A percentile compares a stretch with the other conserved stretches of the same genome.
phyloP scores from a whole-genome alignment of 2,797 vertebrate genomes.

The Schizothorax lantsangensis region DNA sequence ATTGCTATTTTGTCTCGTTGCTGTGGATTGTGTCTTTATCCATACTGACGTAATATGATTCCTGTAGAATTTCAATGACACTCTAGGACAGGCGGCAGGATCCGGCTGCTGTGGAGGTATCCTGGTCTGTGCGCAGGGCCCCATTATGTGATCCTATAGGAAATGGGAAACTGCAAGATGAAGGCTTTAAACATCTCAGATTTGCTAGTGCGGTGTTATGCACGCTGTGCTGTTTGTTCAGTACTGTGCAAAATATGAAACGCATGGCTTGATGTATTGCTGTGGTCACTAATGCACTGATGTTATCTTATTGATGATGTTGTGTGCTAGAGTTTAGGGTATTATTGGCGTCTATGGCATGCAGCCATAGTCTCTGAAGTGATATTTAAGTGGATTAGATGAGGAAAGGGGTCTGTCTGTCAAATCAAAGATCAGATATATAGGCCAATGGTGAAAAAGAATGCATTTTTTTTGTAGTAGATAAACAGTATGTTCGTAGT shows the following conservation, averaged over 20 bases:
- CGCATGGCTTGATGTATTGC: background rate
- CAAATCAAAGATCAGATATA: background rate
- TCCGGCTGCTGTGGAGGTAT: background rate
- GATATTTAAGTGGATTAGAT: background rate
- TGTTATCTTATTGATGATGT: background rate
- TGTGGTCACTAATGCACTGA: constrained; percentile 10
- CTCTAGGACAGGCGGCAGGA: constrained; percentile 23
- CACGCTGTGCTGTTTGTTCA: background rate
- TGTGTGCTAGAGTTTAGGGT: background rate
- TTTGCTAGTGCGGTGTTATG: background rate
- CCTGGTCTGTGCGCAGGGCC: constrained; percentile 11
- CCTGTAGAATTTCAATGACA: constrained; percentile 45
- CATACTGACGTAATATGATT: constrained; percentile 35
- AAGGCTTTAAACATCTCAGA: background rate
- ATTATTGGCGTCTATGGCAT: background rate
- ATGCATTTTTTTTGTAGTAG: background rate
- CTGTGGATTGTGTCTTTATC: constrained; percentile 24
- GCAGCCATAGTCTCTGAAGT: background rate
- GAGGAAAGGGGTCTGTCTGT: background rate
- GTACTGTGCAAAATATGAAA: background rate
- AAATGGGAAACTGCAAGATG: background rate
- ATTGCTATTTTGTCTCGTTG: constrained; percentile 31
- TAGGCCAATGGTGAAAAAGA: background rate
- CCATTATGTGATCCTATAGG: background rate
- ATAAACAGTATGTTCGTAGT: background rate